phyloP scores from a whole-genome alignment of 2,113 vertebrate species.

The Sminthopsis crassicaudata region DNA sequence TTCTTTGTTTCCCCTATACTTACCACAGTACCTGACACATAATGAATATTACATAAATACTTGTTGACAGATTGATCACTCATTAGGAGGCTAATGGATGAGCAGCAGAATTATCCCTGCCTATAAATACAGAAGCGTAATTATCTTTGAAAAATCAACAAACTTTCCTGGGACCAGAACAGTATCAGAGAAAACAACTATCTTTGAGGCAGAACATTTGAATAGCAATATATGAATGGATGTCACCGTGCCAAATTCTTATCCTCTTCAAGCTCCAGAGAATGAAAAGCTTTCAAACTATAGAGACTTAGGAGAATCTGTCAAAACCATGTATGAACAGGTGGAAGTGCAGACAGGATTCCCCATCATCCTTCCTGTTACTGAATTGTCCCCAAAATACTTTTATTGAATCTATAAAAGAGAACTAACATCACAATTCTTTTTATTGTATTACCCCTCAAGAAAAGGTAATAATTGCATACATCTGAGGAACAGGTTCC shows the following conservation, averaged over 20 bases:
- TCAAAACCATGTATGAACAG: not conserved
- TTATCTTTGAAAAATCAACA: not conserved
- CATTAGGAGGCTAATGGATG: not conserved
- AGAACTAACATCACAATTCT: not conserved
- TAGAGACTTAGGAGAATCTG: not conserved
- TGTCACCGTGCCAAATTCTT: not conserved
- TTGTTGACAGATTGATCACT: not conserved
- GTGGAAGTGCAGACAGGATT: no score
- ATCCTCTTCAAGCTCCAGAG: not conserved
- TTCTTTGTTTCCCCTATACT: not conserved
- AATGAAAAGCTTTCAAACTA: not conserved
- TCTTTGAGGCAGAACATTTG: not conserved
- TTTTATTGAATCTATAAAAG: not conserved
- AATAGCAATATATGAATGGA: not conserved
- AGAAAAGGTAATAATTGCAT: not conserved
- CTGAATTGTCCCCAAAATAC: not conserved
- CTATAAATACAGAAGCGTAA: not conserved
- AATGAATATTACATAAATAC: not conserved
- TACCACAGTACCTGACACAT: not conserved
- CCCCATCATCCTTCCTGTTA: not conserved
- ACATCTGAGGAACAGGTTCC: not conserved
- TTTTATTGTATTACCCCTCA: no score
- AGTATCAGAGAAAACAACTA: not conserved
- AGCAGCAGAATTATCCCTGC: no score
- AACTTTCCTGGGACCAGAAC: not conserved